Evolutionary conservation across 2,888 invertebrate species (phyloP), one percentile per base, ranked within the genome.

Genomic region (Hypomecis punctinalis): DNA sequence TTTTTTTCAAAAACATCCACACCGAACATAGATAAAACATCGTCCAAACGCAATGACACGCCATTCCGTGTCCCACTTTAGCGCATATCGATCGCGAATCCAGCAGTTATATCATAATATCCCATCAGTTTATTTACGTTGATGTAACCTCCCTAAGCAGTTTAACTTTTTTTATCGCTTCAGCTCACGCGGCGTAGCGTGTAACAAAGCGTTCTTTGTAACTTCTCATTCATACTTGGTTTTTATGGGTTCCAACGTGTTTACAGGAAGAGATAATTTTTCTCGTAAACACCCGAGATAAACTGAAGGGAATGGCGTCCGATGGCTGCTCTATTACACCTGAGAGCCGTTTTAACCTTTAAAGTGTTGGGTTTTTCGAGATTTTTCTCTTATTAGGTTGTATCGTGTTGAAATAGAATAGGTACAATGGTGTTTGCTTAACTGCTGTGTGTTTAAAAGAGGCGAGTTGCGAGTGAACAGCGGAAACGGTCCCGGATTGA

Each of bases 101-200:
- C 55, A 56, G 60, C 51, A 60, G 59, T 60, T 64, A 60, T 60
- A 64, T 55, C 63, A 63, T 59, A 56, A 60, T 46, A 52, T 37
- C 59, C 54, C 64, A 55, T 60, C 58, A 64, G 55, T 55, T 60
- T 64, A 64, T 64, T 64, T 64, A 64, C 64, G 59, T 53, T 57
- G 61, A 66, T 66, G 43, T 61, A 53, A 61, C 61, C 61, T 61
- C 51, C 55, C 45, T 10, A 37, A 51, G 60, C 65, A 61, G 65
- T 66, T 61, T 57, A 61, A 66, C 61, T 66, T 66, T 66, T 61
- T 66, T 66, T 66, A 66, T 66, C 65, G 65, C 57, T 47, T 42
- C 33, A 33, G 57, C 61, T 61, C 65, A 66, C 65, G 65, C 65
- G 47, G 56, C 56, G 43, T 66, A 7, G 65, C 65, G 61, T 66